Evolutionary conservation across 1,140 invertebrate species (phyloP), one percentile per base, ranked within the genome.

Genomic region (Eciton burchellii): DNA sequence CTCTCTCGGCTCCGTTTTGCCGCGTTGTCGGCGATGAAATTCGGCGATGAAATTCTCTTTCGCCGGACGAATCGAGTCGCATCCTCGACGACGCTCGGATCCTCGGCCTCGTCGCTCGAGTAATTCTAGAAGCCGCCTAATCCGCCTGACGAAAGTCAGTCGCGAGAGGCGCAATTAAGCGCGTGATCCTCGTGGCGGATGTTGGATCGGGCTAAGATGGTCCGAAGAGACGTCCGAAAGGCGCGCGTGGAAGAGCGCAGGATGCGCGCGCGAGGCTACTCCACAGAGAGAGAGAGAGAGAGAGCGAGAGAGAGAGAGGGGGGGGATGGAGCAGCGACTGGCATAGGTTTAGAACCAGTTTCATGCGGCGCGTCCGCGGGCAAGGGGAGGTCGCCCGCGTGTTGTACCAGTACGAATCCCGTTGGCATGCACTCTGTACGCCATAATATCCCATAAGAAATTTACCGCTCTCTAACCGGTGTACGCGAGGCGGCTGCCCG

Each of bases 381-480:
- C 60, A 83, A 82, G 84, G 83, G 84, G 87, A 89, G 83, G 84
- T 77, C 56, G 88, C 74, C 85, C 81, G 90, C 76, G 82, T 82
- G 91, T 89, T 88, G 87, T 89, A 89, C 87, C 89, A 85, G 90
- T 90, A 92, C 88, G 91, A 90, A 90, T 92, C 90, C 90, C 91
- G 91, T 91, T 91, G 91, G 90, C 89, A 91, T 91, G 91, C 91
- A 90, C 90, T 87, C 82, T 86, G 83, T 79, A 79, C 90, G 89
- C 91, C 89, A 91, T 91, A 91, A 92, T 92, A 92, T 88, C 88
- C 90, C 90, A 87, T 91, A 92, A 92, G 91, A 92, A 92, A 92
- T 90, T 91, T 90, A 92, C 91, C 91, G 91, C 91, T 91, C 90
- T 82, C 88, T 84, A 89, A 89, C 89, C 87, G 84, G 82, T 88